phyloP scores from a whole-genome alignment of 2,797 vertebrate species.

The Hipposideros larvatus region DNA sequence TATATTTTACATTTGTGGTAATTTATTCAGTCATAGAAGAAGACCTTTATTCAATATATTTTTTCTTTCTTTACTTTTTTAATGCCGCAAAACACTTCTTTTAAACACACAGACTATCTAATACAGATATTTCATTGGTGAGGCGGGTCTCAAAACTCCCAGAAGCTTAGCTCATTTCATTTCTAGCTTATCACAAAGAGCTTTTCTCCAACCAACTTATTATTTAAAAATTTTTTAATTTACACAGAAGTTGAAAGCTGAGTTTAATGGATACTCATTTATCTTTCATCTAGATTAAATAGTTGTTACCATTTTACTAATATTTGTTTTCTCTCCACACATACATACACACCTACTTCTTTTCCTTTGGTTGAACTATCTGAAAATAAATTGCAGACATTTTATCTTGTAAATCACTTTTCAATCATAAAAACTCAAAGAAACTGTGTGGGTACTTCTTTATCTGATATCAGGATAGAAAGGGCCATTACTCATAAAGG shows the following conservation, averaged over 20 bases:
- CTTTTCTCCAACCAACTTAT: not conserved
- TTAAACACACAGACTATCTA: not conserved
- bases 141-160: constrained; percentile 1
- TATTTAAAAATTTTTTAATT: constrained; percentile 46
- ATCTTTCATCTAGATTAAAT: constrained; percentile 19
- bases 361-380: not conserved
- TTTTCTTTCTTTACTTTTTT: not conserved
- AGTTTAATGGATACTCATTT: not conserved
- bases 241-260: constrained; percentile 22
- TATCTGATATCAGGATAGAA: not conserved
- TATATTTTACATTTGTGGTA: not conserved
- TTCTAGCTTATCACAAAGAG: constrained; percentile 25
- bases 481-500: not conserved
- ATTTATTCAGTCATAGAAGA: constrained; percentile 19
- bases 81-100: constrained; percentile 41
- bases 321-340: constrained; percentile 10
- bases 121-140: not conserved
- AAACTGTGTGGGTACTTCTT: not conserved
- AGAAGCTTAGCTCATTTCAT: constrained; percentile 37
- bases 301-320: not conserved
- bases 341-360: not conserved
- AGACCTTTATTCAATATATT: not conserved
- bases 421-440: constrained; percentile 29
- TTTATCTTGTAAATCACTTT: constrained; percentile 54
- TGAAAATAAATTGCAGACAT: constrained; percentile 46